These are phyloP conservation scores for Sebastes hopkinsi DNA, from an alignment of 2,797 vertebrate species.

Conservation along the genomic window DNA sequence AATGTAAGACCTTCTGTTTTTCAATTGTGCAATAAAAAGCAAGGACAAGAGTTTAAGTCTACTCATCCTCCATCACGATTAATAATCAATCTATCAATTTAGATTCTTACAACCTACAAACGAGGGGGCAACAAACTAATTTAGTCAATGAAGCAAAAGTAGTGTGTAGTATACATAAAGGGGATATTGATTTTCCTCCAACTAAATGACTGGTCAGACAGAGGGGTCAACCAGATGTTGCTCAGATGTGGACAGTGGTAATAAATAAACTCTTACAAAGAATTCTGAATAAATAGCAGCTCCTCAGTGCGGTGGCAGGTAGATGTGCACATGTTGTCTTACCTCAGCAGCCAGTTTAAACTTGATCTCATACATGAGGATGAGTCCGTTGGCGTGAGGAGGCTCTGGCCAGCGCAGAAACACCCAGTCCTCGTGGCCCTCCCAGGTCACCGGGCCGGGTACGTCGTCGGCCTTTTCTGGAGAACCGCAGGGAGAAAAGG, in stretches of 20 bases:
- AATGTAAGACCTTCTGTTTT: not conserved
- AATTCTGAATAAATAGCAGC: not conserved
- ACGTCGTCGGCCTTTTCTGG: conserved; percentile 96
- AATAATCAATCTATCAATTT: not conserved
- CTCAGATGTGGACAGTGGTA: not conserved
- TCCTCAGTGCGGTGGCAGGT: not conserved
- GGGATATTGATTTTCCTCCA: not conserved
- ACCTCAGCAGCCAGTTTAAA: conserved; percentile 92
- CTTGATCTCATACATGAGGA: conserved; percentile 97
- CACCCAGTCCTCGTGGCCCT: conserved; percentile 86
- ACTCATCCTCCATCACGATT: too few species aligned
- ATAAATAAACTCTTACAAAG: not conserved
- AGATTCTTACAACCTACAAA: not conserved
- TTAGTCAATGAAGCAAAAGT: not conserved
- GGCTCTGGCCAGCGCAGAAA: conserved; percentile 93
- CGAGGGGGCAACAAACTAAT: not conserved
- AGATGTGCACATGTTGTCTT: conserved; percentile 28
- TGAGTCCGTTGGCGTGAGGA: conserved; percentile 90
- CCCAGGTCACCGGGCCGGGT: conserved; percentile 89
- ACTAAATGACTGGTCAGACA: not conserved
- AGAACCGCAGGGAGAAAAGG: not conserved
- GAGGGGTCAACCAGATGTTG: not conserved
- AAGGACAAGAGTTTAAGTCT: not conserved
- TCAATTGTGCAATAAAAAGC: not conserved
- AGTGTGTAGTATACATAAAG: not conserved